phyloP scores from a whole-genome alignment of 2,797 vertebrate species.

The Coregonus suidteri region DNA sequence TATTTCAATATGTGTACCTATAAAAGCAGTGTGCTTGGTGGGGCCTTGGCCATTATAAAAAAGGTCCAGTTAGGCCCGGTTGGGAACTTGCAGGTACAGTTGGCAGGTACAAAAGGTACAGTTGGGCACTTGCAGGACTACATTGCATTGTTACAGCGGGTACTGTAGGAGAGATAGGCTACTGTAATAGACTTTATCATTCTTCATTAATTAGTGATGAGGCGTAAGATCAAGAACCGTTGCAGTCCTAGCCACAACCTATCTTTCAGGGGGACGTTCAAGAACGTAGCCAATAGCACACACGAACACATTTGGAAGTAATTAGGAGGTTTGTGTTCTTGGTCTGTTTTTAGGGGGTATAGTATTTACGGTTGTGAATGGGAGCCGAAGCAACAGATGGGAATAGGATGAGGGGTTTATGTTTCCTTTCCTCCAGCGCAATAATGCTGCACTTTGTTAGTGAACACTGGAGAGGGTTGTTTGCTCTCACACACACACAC shows the following conservation, averaged over 20 bases:
- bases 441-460: background rate
- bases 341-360: slow-evolving; percentile 3
- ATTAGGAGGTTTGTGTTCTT: slow-evolving; percentile 41
- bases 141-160: background rate
- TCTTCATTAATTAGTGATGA: background rate
- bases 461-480: background rate
- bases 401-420: background rate
- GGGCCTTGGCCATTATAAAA: background rate
- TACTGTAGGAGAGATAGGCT: background rate
- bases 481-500: background rate
- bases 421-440: background rate
- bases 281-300: slow-evolving; percentile 13
- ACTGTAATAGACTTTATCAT: too few relatives aligned
- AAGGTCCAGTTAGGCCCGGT: background rate
- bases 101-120: background rate
- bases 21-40: slow-evolving; percentile 7
- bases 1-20: background rate
- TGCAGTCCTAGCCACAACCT: background rate
- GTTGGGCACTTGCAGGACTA: background rate
- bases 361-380: slow-evolving; percentile 11
- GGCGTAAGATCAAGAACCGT: background rate
- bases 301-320: slow-evolving; percentile 37
- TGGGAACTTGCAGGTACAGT: background rate
- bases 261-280: slow-evolving; percentile 16
- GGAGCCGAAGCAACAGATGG: slow-evolving; percentile 9